phyloP scores from a whole-genome alignment of 2,797 vertebrate genomes.

The Micromesistius poutassou region DNA sequence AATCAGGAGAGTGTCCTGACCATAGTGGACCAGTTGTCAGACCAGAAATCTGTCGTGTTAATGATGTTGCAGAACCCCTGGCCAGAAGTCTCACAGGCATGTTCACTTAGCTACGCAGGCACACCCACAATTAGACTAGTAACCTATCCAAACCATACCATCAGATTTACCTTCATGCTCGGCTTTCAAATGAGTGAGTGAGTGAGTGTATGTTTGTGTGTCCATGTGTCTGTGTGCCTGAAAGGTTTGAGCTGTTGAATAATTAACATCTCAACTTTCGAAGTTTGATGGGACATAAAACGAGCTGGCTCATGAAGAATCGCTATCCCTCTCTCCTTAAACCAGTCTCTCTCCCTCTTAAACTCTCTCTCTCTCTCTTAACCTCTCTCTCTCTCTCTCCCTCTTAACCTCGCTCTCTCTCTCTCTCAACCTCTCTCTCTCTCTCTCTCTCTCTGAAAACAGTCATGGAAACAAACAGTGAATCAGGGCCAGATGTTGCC shows the following conservation, averaged over 20 bases:
- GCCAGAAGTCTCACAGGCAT: background rate
- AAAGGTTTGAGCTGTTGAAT: background rate
- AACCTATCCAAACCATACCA: background rate
- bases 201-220: too few species aligned
- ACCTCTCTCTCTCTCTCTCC: background rate
- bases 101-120: background rate
- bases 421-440: background rate
- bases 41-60: background rate
- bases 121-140: background rate
- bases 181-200: too few species aligned
- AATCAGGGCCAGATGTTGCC: background rate
- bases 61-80: background rate
- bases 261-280: background rate
- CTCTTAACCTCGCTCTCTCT: background rate
- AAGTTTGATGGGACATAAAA: background rate
- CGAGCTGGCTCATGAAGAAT: background rate
- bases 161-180: too few species aligned
- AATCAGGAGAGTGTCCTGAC: background rate
- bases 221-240: too few species aligned
- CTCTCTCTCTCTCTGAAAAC: background rate
- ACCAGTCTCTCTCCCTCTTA: background rate
- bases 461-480: background rate
- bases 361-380: too few species aligned
- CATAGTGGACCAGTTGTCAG: background rate
- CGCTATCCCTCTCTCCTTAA: background rate